Percentiles rank a stretch among this genome's conserved stretches.
Conservation (phyloP, 2,113 vertebrate species). For the Otocyon megalotis region DNA sequence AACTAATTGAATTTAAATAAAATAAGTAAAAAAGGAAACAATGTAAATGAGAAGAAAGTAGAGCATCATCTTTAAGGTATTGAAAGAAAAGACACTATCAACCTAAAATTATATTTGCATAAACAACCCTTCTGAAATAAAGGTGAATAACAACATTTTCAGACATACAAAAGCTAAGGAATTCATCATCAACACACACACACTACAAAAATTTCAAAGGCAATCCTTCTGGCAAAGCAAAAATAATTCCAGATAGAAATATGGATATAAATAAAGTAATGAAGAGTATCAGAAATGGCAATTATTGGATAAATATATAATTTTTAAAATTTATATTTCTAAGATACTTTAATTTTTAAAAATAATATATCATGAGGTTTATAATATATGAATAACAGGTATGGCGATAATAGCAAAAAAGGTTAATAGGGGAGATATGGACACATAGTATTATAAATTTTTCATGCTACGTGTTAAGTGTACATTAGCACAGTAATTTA, state of each 20-base stretch:
- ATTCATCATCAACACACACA: background rate
- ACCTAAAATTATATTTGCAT: background rate
- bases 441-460: background rate
- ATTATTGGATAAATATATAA: background rate
- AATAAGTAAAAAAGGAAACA: background rate
- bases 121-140: background rate
- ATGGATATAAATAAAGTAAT: background rate
- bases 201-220: background rate
- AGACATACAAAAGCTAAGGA: background rate
- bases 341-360: background rate
- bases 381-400: background rate
- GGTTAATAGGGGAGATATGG: background rate
- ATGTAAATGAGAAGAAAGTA: background rate
- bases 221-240: background rate
- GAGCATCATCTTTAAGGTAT: background rate
- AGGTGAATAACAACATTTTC: background rate
- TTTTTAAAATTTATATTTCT: background rate
- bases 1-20: background rate
- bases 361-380: background rate
- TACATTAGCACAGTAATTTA: background rate
- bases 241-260: background rate
- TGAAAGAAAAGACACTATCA: background rate
- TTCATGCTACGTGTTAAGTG: background rate
- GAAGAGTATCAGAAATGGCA: background rate
- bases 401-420: background rate